A percentile compares a stretch with the other conserved stretches of the same genome.
These are phyloP conservation scores for Spisula subtruncata DNA, from an alignment of 2,888 invertebrate species.

Conservation along the genomic window DNA sequence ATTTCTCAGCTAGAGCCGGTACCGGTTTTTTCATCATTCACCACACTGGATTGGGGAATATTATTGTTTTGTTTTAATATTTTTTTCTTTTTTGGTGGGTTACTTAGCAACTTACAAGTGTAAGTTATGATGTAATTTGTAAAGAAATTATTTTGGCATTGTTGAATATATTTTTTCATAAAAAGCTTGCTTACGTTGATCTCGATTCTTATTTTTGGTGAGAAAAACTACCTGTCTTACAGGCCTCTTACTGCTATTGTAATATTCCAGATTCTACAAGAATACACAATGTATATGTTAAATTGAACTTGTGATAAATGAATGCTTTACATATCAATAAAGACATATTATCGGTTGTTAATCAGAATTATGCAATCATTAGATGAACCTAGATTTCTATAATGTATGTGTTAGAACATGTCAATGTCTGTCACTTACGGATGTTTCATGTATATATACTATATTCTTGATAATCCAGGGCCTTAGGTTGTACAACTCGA, in stretches of 20 bases:
- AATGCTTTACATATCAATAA: constrained; percentile 18
- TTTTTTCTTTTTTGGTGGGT: not conserved
- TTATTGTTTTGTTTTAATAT: not conserved
- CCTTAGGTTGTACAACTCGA: too few relatives aligned
- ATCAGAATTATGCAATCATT: constrained; percentile 11
- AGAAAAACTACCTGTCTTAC: not conserved
- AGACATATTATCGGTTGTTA: not conserved
- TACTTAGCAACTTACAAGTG: not conserved
- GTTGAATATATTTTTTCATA: not conserved
- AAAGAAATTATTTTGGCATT: not conserved
- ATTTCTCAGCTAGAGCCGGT: not conserved
- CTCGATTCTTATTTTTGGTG: not conserved
- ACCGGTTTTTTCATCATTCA: not conserved
- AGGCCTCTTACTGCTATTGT: not conserved
- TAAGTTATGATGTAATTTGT: not conserved
- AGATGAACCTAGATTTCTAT: not conserved
- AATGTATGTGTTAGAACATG: too few relatives aligned
- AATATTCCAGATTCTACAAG: not conserved
- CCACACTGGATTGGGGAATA: not conserved
- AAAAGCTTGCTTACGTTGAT: not conserved
- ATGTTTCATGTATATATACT: too few relatives aligned
- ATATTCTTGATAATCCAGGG: too few relatives aligned
- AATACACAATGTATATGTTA: not conserved
- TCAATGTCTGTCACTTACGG: too few relatives aligned
- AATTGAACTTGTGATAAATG: not conserved